These are phyloP conservation scores for Polymixis flavicincta DNA, from an alignment of 2,888 invertebrate genomes.

Conservation along the genomic window DNA sequence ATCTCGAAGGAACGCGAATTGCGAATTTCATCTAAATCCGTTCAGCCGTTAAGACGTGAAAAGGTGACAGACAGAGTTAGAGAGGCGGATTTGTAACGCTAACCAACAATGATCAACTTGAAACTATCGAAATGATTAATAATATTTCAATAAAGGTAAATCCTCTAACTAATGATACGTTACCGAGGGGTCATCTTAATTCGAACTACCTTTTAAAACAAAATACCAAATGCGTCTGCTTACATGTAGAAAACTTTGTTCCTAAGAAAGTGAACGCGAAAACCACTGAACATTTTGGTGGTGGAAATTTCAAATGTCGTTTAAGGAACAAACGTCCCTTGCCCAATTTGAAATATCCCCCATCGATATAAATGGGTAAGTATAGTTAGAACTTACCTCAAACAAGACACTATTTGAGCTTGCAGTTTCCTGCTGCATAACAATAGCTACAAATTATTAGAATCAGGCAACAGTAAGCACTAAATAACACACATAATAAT, in stretches of 20 bases:
- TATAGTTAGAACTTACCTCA: not conserved
- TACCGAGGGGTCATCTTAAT: not conserved
- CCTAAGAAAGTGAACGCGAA: not conserved
- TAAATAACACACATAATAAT: conserved; percentile 29
- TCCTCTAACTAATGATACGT: not conserved
- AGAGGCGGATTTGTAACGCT: not conserved
- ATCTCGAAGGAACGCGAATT: not conserved
- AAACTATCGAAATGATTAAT: not conserved
- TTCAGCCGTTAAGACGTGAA: not conserved
- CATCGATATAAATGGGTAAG: too few relatives aligned
- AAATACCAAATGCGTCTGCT: not conserved
- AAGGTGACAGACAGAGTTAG: not conserved
- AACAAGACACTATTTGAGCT: not conserved
- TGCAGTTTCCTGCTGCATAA: too few relatives aligned
- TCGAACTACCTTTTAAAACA: not conserved
- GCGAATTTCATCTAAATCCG: not conserved
- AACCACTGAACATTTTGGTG: not conserved
- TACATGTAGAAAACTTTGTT: not conserved
- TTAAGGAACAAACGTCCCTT: too few relatives aligned
- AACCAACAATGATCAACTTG: not conserved
- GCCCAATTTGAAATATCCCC: too few relatives aligned
- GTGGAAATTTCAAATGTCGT: too few relatives aligned
- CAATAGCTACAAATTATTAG: not conserved
- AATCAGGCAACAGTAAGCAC: conserved; percentile 8
- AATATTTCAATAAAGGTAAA: not conserved